Conservation (phyloP, 2,113 vertebrate species). For the Cyanocitta stelleri region DNA sequence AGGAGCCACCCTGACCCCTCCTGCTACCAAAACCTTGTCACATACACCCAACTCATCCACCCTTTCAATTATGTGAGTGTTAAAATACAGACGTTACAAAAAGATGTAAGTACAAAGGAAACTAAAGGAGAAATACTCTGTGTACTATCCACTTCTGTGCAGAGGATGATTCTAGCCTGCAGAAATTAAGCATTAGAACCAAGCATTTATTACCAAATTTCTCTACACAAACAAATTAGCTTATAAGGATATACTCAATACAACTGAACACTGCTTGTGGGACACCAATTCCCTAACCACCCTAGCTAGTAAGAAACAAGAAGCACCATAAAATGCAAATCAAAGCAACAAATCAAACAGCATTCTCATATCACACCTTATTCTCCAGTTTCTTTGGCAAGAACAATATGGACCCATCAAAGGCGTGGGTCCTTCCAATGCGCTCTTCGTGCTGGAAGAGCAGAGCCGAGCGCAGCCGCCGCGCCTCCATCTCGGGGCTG, state of each 20-base stretch:
- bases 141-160: not conserved
- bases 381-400: slow-evolving; percentile 76
- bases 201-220: not conserved
- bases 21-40: not conserved
- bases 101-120: not conserved
- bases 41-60: not conserved
- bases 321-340: not conserved
- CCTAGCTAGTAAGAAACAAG: not conserved
- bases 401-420: slow-evolving; percentile 86
- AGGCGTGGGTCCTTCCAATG: slow-evolving; percentile 82
- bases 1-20: not conserved
- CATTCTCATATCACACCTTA: slow-evolving; percentile 58
- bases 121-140: not conserved
- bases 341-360: accelerated
- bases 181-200: not conserved
- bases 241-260: not conserved
- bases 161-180: not conserved
- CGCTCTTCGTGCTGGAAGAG: slow-evolving; percentile 84
- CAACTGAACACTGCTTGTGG: not conserved
- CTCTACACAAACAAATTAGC: not conserved
- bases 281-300: not conserved
- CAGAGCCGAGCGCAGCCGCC: slow-evolving; percentile 81
- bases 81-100: not conserved
- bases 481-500: slow-evolving; percentile 86
- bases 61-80: not conserved